Percentiles rank a stretch among this genome's conserved stretches.
phyloP scores from a whole-genome alignment of 1,140 invertebrate genomes.

The Saxidomus purpurata region DNA sequence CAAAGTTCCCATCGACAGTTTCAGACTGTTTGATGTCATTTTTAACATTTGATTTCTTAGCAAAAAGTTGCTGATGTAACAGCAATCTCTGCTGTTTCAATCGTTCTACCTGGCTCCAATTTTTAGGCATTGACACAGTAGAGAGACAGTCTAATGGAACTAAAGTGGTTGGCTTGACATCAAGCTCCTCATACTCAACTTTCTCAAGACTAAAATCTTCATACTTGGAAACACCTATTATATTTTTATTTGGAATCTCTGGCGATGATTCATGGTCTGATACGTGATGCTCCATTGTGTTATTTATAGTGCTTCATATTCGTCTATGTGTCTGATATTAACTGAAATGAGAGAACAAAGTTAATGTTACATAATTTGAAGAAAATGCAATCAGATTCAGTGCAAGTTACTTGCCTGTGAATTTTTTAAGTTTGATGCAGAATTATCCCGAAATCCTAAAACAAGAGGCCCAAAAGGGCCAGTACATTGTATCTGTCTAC shows the following conservation, averaged over 20 bases:
- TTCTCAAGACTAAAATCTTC: neutral
- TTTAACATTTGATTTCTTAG: neutral
- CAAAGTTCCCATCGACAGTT: neutral
- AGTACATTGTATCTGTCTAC: too few relatives aligned
- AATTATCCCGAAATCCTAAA: too few relatives aligned
- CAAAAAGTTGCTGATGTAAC: slow-evolving; percentile 41
- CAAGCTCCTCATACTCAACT: neutral
- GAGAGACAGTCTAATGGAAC: slow-evolving; percentile 1
- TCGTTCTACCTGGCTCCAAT: slow-evolving; percentile 46
- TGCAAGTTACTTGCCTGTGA: too few relatives aligned
- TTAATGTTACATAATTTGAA: too few relatives aligned
- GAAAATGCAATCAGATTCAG: too few relatives aligned
- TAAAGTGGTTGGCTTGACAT: neutral
- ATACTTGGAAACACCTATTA: neutral
- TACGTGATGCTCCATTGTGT: neutral
- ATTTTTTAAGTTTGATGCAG: too few relatives aligned
- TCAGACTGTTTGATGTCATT: neutral
- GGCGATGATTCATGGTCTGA: neutral
- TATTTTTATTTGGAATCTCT: neutral
- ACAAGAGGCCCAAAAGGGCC: too few relatives aligned
- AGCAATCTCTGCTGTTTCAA: slow-evolving; percentile 43
- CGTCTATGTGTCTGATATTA: too few relatives aligned
- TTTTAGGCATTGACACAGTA: slow-evolving; percentile 31
- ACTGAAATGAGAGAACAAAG: too few relatives aligned
- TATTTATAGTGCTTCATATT: neutral